Evolutionary conservation across 2,888 invertebrate genomes (phyloP), one percentile per base, ranked within the genome.

Genomic region (Meliscaeva auricollis): DNA sequence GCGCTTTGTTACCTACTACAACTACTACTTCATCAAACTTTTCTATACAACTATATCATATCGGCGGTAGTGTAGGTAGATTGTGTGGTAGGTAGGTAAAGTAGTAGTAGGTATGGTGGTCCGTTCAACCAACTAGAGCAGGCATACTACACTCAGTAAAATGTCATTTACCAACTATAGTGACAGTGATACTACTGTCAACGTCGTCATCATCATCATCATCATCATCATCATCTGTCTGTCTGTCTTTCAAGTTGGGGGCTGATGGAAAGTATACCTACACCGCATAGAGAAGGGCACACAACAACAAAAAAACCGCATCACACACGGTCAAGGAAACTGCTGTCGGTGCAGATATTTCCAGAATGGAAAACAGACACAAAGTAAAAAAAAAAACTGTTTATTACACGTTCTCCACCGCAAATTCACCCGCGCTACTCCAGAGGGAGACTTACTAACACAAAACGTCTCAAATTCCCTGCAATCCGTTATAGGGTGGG

Each of bases 121-220:
- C 66, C 35, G 50, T 50, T 32, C 66, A 50, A n/a, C 35, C 69
- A 69, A 69, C 69, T 69, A 69, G 69, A 69, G 50, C 66, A 66
- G n/a, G 48, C 66, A 58, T 35, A 30, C 9, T 9, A 66, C n/a
- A 15, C 35, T 9, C 38, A 22, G 76, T 54, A 60, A 72, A 73
- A 72, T 80, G 56, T 76, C 76, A 83, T 74, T 83, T 78, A 62
- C 50, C 50, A 80, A 72, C 73, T 76, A 54, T 17, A 60, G 35
- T 76, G 81, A 84, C 66, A 85, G 81, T 85, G 73, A 77, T 85
- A 85, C 76, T 56, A 85, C 76, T 77, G 81, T 81, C 64, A 64
- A 64, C 64, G 46, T 64, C 64, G 73, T 80, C 60, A 41, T 44
- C 60, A 26, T 44, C 60, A 15, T 56, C 72, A 75, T 72, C 58